Base-by-base conservation (phyloP, 2,888 invertebrate species). In the Nineta flava region DNA sequence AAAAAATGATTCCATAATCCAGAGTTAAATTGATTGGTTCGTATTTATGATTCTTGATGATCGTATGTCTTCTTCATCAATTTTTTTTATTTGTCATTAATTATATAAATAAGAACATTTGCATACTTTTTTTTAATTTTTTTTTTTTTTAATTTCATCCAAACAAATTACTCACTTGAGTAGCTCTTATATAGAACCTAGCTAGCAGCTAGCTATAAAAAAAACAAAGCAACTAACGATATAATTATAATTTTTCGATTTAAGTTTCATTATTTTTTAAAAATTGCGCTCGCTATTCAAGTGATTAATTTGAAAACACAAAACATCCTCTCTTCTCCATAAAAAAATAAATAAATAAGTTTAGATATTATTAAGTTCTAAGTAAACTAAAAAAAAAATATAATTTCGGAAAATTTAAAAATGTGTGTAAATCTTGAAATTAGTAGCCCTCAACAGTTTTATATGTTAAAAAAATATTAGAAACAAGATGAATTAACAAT, bases 341-440 rank as follows among this genome's bases (percentile, higher is more conserved):
- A 44, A 19, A 44, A 17, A 44, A 31, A 48, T 19, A 48, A 35
- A 48, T 48, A 49, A 42, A 49, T 49, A 49, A 49, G 44, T 49
- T 49, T 49, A 49, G 49, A 41, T 49, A 26, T 42, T 45, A 42
- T 42, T 45, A 49, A 45, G 44, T 49, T 49, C 48, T 49, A 49
- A 49, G 49, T 49, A 49, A 38, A 41, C 41, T 26, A 38, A 45
- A 49, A 49, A 48, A 42, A 42, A 42, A 42, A 13, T 49, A 49
- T 49, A 34, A 49, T 49, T 49, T 49, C 45, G 45, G 38, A 45
- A 49, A 49, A 49, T 26, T 41, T 48, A 41, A 44, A 49, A 49
- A 45, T 49, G 49, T 49, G 49, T 49, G 49, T 49, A 49, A 49
- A 49, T 49, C 35, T 49, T 49, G 49, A 49, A 49, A 49, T 49